Base-by-base conservation (phyloP, 2,888 invertebrate species). In the Mythimna loreyi region DNA sequence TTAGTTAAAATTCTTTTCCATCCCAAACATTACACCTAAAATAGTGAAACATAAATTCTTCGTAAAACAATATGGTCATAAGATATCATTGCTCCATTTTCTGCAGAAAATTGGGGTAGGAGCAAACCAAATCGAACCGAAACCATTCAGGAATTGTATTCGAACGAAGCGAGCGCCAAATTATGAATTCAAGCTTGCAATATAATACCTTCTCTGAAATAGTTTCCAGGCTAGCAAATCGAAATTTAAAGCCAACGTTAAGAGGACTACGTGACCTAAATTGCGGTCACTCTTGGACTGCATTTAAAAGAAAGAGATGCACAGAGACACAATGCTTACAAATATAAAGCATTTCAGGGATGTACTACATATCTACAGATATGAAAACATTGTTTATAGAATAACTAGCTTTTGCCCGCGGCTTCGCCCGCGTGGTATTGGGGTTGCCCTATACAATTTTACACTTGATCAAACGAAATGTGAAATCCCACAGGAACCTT, bases 91-190 rank as follows among this genome's bases (percentile, higher is more conserved):
- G 25, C 55, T 50, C 67, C 16, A 71, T 43, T 71, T 75, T 56
- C 55, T 28, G 55, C 43, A 28, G 49, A 21, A 71, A 74, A 71
- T 56, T 75, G 49, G 3, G 25, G 6, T 21, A n/a, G 3, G 8
- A 56, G 13, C 43, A 28, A 36, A 70, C 25, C 65, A 28, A 43
- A 49, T 66, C 33, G 67, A 43, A 66, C 56, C 4, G 40, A 25
- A 56, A 8, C 43, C 25, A 56, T 74, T 56, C 55, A 36, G 49
- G 67, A 71, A 75, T 50, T 43, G 25, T 50, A 50, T 16, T 56
- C 21, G 33, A 21, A 43, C 47, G 30, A 50, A 52, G 11, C n/a
- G 21, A 33, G 25, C 47, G 40, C 49, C 33, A 66, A 71, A 56
- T 66, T 74, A 33, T 66, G 33, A 53, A 62, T 47, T 50, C 25